Conservation (phyloP, 2,113 vertebrate species). For the Hiodon alosoides region DNA sequence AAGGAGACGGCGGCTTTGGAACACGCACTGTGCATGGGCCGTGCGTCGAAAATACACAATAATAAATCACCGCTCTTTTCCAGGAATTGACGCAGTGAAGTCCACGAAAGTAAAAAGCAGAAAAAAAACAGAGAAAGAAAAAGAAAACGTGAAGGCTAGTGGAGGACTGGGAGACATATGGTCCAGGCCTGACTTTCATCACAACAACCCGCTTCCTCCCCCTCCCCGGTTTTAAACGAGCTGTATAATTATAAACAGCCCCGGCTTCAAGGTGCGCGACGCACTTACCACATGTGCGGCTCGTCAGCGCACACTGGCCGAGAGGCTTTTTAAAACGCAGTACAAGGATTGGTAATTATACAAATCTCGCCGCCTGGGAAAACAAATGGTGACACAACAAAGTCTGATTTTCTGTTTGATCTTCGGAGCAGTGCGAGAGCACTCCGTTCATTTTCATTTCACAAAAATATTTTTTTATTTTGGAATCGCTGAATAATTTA, state of each 20-base stretch:
- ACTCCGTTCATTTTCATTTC: too few species aligned
- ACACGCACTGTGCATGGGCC: slow-evolving; percentile 1
- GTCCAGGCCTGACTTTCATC: not conserved
- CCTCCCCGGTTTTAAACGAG: slow-evolving; percentile 28
- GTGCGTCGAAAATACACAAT: not conserved
- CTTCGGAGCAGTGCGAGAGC: not conserved
- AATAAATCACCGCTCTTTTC: slow-evolving; percentile 4
- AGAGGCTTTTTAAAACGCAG: slow-evolving; percentile 30
- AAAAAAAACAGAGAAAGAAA: not conserved
- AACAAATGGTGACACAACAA: slow-evolving; percentile 20
- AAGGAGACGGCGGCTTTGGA: slow-evolving; percentile 2
- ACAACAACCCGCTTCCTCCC: slow-evolving; percentile 34
- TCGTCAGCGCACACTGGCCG: slow-evolving; percentile 33
- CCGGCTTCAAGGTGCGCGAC: slow-evolving; percentile 33
- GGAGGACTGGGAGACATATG: slow-evolving; percentile 10
- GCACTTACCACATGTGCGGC: slow-evolving; percentile 34
- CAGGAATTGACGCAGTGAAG: not conserved
- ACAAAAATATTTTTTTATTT: too few species aligned
- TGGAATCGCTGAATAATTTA: too few species aligned
- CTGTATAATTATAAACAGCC: slow-evolving; percentile 40
- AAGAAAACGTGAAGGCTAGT: not conserved
- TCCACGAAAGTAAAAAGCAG: not conserved
- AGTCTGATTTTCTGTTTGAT: not conserved
- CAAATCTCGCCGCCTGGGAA: slow-evolving; percentile 11
- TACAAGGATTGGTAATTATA: slow-evolving; percentile 26